Base-by-base conservation (phyloP, 2,113 vertebrate genomes). In the Alligator mississippiensis region DNA sequence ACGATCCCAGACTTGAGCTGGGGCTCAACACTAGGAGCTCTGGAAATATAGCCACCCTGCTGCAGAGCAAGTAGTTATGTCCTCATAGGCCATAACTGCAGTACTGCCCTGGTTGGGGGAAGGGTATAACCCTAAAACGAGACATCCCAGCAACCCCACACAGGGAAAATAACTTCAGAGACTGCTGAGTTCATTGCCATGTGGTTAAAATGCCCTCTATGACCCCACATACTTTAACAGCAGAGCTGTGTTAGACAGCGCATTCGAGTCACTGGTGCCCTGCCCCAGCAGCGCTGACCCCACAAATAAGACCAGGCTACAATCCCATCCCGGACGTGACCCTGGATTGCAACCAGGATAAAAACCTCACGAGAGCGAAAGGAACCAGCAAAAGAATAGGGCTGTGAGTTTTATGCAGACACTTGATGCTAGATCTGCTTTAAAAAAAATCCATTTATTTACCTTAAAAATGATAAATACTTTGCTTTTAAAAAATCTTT, bases 381-480 rank as follows among this genome's bases (percentile, higher is more conserved):
- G 66, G 89, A 9, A 38, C 19, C 66, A 22, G 38, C 30, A 66
- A 47, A 11, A 11, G 30, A 2, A 80, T 66, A 15, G 54, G 13
- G 21, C 38, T 27, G 1, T 63, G 18, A 22, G 24, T 6, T 2
- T 57, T 0, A 1, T 68, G 74, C 4, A 74, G 70, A 24, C 13
- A 12, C 19, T 30, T 19, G 34, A 74, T 11, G 27, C 27, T 55
- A 82, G 27, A 2, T 61, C 61, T 89, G 86, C 75, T 89, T 94
- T 70, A 25, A 93, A 97, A 94, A 96, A 98, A 96, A 89, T 93
- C 96, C 58, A 94, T 98, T 98, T 98, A 98, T 98, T 98, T 90
- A 95, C 96, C 83, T 97, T 98, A 98, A 96, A 98, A 97, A 97
- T 57, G 97, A 98, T 98, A 98, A 98, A 98, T 98, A 98, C 96